These are phyloP conservation scores for Pardosa pseudoannulata DNA, from an alignment of 2,888 invertebrate genomes.

Conservation along the genomic window DNA sequence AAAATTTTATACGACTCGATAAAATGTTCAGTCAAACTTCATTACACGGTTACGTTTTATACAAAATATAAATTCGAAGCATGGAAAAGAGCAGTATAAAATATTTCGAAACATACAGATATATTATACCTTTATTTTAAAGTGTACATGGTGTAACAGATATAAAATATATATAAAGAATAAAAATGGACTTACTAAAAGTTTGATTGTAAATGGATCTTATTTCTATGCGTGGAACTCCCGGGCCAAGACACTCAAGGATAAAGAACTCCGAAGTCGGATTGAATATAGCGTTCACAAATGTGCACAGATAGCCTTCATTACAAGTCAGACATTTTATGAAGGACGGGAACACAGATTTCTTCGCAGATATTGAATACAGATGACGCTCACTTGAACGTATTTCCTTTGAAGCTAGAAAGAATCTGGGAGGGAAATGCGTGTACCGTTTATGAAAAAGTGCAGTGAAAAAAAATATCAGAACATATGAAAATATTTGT, in stretches of 20 bases:
- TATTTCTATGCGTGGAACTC: constrained; percentile 87
- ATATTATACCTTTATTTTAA: too few relatives aligned
- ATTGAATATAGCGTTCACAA: constrained; percentile 79
- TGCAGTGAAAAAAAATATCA: background rate
- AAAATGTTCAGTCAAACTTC: too few relatives aligned
- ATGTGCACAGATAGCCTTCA: constrained; percentile 78
- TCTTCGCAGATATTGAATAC: constrained; percentile 82
- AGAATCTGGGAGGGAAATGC: constrained; percentile 85
- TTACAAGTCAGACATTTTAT: constrained; percentile 89
- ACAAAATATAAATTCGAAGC: too few relatives aligned
- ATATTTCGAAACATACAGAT: too few relatives aligned
- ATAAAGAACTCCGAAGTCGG: constrained; percentile 86
- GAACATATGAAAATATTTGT: background rate
- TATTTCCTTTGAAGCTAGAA: constrained; percentile 89
- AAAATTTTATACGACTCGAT: too few relatives aligned
- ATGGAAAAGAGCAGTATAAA: too few relatives aligned
- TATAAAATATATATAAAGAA: too few relatives aligned
- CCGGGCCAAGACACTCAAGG: constrained; percentile 93
- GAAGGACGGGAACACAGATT: constrained; percentile 34
- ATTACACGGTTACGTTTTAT: too few relatives aligned
- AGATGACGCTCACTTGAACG: constrained; percentile 92
- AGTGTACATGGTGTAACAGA: too few relatives aligned
- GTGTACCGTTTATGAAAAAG: too few relatives aligned
- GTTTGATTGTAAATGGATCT: constrained; percentile 79
- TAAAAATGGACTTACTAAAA: constrained; percentile 72